Evolutionary conservation across 2,113 vertebrate genomes (phyloP).

Genomic region (Dasypus novemcinctus): DNA sequence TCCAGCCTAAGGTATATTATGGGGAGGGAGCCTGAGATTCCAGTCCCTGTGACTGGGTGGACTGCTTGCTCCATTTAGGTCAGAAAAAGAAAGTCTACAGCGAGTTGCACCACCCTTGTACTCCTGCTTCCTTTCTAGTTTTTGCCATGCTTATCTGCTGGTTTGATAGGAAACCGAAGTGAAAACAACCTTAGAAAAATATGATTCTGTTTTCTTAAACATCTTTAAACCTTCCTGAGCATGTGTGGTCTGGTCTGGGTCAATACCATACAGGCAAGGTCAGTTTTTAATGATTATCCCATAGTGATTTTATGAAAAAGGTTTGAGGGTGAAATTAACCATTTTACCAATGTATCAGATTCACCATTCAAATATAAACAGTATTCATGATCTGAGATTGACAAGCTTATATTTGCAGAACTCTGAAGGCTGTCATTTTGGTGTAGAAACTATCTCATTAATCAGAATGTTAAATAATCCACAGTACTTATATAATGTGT

Average conservation of each 20-base stretch:
- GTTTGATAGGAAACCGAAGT: background rate
- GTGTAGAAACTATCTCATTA: conserved; percentile 71
- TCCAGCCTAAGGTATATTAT: background rate
- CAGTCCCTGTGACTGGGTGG: background rate
- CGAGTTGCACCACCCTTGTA: background rate
- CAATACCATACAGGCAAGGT: background rate
- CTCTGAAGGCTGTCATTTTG: conserved; percentile 66
- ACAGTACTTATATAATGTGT: conserved; percentile 65
- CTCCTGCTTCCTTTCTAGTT: background rate
- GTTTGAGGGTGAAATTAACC: conserved; percentile 56
- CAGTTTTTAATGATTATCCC: conserved; percentile 33
- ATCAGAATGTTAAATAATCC: conserved; percentile 65
- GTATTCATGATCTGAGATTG: conserved; percentile 62
- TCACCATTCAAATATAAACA: conserved; percentile 61
- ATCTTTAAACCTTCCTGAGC: background rate
- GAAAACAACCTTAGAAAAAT: conserved; percentile 37
- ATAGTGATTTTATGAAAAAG: conserved; percentile 45
- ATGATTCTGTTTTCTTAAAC: conserved; percentile 25
- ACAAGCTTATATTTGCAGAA: conserved; percentile 63
- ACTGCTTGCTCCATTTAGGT: background rate
- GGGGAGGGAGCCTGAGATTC: background rate
- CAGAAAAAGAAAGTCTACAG: background rate
- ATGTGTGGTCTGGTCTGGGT: conserved; percentile 8
- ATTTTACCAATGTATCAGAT: conserved; percentile 46
- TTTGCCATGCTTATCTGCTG: background rate